Evolutionary conservation across 2,797 vertebrate genomes (phyloP), one percentile per base, ranked within the genome.

Genomic region (Nyctalus aviator): DNA sequence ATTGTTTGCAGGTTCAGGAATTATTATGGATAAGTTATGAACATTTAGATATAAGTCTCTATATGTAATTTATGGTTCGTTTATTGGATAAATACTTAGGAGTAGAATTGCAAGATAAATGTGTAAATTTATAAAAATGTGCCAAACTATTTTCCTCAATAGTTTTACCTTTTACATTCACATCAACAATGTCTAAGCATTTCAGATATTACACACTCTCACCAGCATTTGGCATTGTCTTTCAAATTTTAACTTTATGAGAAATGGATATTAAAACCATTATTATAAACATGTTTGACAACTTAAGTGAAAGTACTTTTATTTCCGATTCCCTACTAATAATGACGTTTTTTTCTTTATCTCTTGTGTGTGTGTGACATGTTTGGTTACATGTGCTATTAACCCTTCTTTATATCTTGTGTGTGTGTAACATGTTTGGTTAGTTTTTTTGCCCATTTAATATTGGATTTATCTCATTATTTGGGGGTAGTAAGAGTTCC

Each of bases 11-110:
- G 30, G 12, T 35, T 46, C 72, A 2, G 3, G 13, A 6, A 9
- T n/a, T 68, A 48, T 35, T 59, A 46, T 59, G 27, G n/a, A 59
- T 59, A 69, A 78, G n/a, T 37, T 46, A 30, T 78, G 64, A 78
- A 48, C 41, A 85, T 71, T 92, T 53, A 59, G 59, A 25, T n/a
- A n/a, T n/a, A 71, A 91, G 23, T 46, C 48, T 21, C 57, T 25
- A 17, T 71, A n/a, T 62, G 75, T 15, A 72, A 92, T 92, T 44
- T 87, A 81, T 81, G 15, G 46, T 82, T 94, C 75, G 30, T 53
- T 85, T 77, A 64, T 64, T 77, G 68, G 21, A 18, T 73, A 87
- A 37, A 35, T 55, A 66, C 8, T 50, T 66, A 71, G 3, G 35
- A 68, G n/a, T 62, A n/a, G 72, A 48, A 50, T 76, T 76, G 5